Conservation (phyloP, 2,797 vertebrate species). For the Caiman crocodilus region DNA sequence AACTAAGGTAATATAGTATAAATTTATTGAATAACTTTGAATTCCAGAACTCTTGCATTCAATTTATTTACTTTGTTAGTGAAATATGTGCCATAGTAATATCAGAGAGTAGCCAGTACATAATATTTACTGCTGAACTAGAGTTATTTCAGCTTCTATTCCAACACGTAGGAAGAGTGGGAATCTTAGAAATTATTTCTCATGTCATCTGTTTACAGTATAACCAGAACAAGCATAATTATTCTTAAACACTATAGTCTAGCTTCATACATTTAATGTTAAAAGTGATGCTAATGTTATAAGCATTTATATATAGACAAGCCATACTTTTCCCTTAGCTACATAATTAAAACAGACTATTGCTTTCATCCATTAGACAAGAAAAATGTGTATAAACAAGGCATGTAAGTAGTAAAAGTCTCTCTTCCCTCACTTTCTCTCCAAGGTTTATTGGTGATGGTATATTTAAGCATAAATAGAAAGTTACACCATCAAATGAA, state of each 20-base stretch:
- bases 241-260: background rate
- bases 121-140: constrained; percentile 13
- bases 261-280: background rate
- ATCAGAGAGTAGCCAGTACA: background rate
- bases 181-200: background rate
- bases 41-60: background rate
- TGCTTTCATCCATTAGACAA: background rate
- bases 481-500: background rate
- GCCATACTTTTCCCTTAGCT: background rate
- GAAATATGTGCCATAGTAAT: background rate
- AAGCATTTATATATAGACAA: background rate
- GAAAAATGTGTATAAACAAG: background rate
- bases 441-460: background rate
- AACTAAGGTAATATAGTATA: no score
- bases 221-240: background rate
- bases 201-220: background rate
- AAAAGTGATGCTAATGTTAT: background rate
- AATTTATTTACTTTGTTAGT: constrained; percentile 33
- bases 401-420: background rate
- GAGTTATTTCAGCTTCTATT: background rate
- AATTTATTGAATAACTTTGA: no score
- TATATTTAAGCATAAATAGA: background rate
- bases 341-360: background rate
- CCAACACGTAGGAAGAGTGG: constrained; percentile 12
- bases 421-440: background rate